Base-by-base conservation (phyloP, 2,797 vertebrate species). In the Astyanax mexicanus region DNA sequence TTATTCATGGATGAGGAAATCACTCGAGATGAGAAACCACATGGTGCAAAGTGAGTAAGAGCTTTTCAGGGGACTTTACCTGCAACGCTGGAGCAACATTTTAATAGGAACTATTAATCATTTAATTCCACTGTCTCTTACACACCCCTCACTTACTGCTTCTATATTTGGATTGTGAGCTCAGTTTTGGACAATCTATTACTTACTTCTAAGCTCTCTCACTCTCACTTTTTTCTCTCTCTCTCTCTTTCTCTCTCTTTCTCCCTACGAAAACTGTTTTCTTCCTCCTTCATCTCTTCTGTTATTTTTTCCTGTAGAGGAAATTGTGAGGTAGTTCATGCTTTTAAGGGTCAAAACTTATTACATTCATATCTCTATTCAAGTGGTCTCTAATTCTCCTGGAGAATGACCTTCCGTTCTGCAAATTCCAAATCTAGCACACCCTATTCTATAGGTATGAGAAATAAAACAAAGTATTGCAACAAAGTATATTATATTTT, bases 91-190 rank as follows among this genome's bases (percentile, higher is more conserved):
- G 44, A 70, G 52, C 29, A 38, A 70, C 37, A 25, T 40, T 71
- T 70, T 78, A n/a, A 60, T 78, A 42, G 42, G 42, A 45, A 6
- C 35, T 55, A 65, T 71, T 65, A 71, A 71, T 77, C 19, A 64
- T 71, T 71, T 65, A 71, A 71, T 51, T 19, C 38, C 23, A 51
- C 25, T 15, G 47, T 49, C 6, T 29, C 13, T 29, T 32, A 12
- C 25, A 15, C 25, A 12, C 52, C 52, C 19, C 11, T 17, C 52
- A 11, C 23, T 29, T 55, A 29, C 52, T 29, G 12, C 25, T 55
- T 1, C 52, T 55, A 55, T 55, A 55, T 29, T 55, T 55, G 23
- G 52, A 23, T 11, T 25, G 23, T 27, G 4, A 55, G 25, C 52
- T 6, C 52, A 29, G 27, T 21, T 8, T 49, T 49, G 19, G 17